Evolutionary conservation across 1,140 invertebrate species (phyloP).

Genomic region (Scaptomyza pallida): DNA sequence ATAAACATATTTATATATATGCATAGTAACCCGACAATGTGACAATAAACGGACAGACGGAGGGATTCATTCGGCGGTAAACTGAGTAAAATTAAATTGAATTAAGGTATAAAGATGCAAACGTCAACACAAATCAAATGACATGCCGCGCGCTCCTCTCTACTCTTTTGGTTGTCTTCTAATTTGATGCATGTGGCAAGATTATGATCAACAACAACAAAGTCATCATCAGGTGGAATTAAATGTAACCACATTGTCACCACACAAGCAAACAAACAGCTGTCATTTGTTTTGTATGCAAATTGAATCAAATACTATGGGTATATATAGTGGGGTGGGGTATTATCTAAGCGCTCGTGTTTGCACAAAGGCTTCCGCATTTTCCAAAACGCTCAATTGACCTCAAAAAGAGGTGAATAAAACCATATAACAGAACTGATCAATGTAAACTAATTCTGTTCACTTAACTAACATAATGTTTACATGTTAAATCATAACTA

Average conservation of each 20-base stretch:
- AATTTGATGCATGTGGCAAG: constrained; percentile 26
- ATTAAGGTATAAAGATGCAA: constrained; percentile 74
- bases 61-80: constrained; percentile 7
- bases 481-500: too few relatives aligned
- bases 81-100: constrained; percentile 66
- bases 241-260: constrained; percentile 9
- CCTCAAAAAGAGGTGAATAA: too few relatives aligned
- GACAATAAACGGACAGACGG: constrained; percentile 5
- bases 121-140: constrained; percentile 77
- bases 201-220: constrained; percentile 10
- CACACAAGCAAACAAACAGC: too few relatives aligned
- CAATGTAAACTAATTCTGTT: too few relatives aligned
- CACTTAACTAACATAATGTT: too few relatives aligned
- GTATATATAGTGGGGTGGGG: background rate
- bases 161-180: constrained; percentile 17
- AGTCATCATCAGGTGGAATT: constrained; percentile 46
- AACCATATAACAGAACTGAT: too few relatives aligned
- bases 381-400: constrained; percentile 19
- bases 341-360: constrained; percentile 6
- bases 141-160: constrained; percentile 23
- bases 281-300: constrained; percentile 4
- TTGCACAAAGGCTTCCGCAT: constrained; percentile 20
- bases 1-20: constrained; percentile 33
- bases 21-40: constrained; percentile 8
- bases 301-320: constrained; percentile 7